Evolutionary conservation across 2,113 vertebrate genomes (phyloP).

Genomic region (Athene cunicularia): DNA sequence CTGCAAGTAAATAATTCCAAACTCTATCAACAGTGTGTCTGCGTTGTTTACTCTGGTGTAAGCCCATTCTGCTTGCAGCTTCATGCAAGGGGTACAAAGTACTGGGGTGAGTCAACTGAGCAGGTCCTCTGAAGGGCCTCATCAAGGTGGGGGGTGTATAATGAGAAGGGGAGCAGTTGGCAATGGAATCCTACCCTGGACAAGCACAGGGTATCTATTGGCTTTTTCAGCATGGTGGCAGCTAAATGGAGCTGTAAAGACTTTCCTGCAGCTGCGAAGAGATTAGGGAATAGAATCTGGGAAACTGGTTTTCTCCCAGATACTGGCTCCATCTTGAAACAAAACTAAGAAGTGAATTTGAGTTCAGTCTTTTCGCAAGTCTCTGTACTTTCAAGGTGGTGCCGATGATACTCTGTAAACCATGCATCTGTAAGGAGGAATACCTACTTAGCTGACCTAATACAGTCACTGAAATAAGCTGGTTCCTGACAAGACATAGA

Average conservation of each 20-base stretch:
- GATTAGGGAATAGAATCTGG: not conserved
- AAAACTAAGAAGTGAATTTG: not conserved
- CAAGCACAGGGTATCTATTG: not conserved
- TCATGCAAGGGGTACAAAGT: not conserved
- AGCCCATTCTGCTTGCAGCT: not conserved
- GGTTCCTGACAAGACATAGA: not conserved
- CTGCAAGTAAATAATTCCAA: constrained; percentile 67
- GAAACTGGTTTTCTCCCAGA: not conserved
- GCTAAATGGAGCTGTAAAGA: not conserved
- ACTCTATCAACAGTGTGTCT: not conserved
- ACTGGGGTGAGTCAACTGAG: not conserved
- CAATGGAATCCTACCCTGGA: not conserved
- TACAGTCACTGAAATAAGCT: not conserved
- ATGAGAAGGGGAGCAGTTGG: not conserved
- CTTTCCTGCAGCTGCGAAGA: not conserved
- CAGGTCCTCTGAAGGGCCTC: not conserved
- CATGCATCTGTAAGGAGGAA: not conserved
- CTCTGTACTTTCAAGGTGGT: not conserved
- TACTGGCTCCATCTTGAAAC: not conserved
- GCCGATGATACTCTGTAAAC: not conserved
- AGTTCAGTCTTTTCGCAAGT: not conserved
- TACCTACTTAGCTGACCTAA: not conserved
- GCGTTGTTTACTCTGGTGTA: not conserved
- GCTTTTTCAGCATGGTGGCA: not conserved
- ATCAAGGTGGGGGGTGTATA: fast-evolving